Conservation (phyloP, 2,113 vertebrate species). For the Hemicordylus capensis region DNA sequence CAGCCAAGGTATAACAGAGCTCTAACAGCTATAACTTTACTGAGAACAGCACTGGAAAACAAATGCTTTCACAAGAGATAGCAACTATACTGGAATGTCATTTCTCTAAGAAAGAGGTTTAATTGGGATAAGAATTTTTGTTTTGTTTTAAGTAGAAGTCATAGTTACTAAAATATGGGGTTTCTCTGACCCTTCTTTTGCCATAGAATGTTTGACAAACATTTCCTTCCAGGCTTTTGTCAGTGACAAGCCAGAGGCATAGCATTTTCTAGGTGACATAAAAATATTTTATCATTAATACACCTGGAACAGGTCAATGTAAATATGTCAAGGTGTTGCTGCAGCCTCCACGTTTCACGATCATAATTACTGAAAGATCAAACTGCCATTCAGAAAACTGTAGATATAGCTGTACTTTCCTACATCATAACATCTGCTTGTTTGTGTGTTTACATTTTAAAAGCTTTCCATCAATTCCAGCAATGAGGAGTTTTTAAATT, state of each 20-base stretch:
- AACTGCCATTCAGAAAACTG: not conserved
- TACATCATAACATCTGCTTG: too few relatives aligned
- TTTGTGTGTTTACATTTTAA: not conserved
- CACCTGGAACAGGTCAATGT: not conserved
- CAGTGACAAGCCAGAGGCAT: slow-evolving; percentile 12
- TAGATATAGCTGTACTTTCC: not conserved
- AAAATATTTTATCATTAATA: slow-evolving; percentile 38
- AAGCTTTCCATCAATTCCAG: not conserved
- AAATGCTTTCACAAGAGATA: not conserved
- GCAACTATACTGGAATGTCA: slow-evolving; percentile 2
- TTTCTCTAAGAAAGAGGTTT: slow-evolving; percentile 32
- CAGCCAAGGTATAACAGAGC: too few relatives aligned
- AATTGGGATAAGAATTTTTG: slow-evolving; percentile 29
- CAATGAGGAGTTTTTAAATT: not conserved
- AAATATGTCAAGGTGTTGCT: not conserved
- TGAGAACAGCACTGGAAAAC: not conserved
- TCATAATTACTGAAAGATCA: slow-evolving; percentile 40
- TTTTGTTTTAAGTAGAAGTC: slow-evolving; percentile 1
- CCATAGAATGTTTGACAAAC: slow-evolving; percentile 38
- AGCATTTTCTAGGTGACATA: not conserved
- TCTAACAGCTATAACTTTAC: not conserved
- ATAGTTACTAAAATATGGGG: slow-evolving; percentile 26
- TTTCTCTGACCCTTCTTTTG: slow-evolving; percentile 40
- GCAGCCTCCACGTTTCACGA: not conserved
- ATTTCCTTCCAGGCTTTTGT: not conserved